Conservation (phyloP, 2,888 invertebrate genomes). For the Sthenelais limicola region DNA sequence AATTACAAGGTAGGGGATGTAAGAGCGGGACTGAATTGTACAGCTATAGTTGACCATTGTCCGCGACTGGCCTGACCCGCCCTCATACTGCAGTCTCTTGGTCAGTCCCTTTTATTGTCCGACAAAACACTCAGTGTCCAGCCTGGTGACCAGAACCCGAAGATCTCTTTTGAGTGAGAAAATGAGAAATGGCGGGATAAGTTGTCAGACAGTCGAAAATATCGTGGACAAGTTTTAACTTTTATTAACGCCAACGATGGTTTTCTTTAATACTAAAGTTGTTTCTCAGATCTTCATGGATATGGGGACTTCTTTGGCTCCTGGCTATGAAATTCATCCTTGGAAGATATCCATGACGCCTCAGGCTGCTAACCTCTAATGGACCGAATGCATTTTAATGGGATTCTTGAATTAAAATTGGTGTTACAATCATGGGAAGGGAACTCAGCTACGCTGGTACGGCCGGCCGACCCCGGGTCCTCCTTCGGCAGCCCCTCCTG, state of each 20-base stretch:
- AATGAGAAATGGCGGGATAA: neutral
- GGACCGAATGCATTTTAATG: constrained; percentile 19
- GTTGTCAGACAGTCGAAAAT: neutral
- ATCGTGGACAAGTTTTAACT: too few species aligned
- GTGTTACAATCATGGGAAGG: constrained; percentile 10
- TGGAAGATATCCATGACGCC: too few species aligned
- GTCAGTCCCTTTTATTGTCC: too few species aligned
- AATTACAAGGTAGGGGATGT: constrained; percentile 19
- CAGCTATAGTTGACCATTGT: constrained; percentile 2
- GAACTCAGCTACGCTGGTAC: constrained; percentile 18
- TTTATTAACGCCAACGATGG: too few species aligned
- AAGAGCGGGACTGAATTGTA: neutral
- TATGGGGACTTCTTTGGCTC: too few species aligned
- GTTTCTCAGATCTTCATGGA: too few species aligned
- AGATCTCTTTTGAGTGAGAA: too few species aligned
- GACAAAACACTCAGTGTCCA: too few species aligned
- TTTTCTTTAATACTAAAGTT: too few species aligned
- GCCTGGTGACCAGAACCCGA: too few species aligned
- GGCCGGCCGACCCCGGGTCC: neutral
- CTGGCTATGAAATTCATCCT: too few species aligned
- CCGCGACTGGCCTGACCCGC: constrained; percentile 10
- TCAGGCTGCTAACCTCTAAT: too few species aligned
- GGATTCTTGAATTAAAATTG: constrained; percentile 19
- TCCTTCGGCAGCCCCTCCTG: constrained; percentile 1
- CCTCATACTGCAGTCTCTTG: constrained; percentile 6